A percentile compares a stretch with the other conserved stretches of the same genome.
phyloP scores from a whole-genome alignment of 2,888 invertebrate species.

The Drosophila meridionalis region DNA sequence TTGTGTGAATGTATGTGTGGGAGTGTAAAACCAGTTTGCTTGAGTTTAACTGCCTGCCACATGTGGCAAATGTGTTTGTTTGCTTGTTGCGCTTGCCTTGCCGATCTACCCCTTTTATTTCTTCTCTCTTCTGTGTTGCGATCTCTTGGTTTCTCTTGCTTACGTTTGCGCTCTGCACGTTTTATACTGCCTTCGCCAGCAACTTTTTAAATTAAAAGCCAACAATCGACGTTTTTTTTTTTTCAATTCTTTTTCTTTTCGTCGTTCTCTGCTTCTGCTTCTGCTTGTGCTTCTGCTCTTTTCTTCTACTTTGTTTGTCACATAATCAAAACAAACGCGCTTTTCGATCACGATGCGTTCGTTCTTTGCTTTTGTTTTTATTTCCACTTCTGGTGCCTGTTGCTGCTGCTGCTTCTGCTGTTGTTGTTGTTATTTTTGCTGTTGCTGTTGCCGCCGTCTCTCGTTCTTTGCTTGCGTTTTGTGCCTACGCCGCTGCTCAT shows the following conservation, averaged over 20 bases:
- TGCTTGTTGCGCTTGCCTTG: slow-evolving; percentile 46
- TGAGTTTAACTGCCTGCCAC: slow-evolving; percentile 56
- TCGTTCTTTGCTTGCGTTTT: slow-evolving; percentile 31
- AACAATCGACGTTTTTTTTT: slow-evolving; percentile 36
- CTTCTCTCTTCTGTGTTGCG: slow-evolving; percentile 9
- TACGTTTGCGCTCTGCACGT: slow-evolving; percentile 32
- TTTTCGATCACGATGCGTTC: slow-evolving; percentile 63
- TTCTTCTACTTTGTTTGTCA: slow-evolving; percentile 53
- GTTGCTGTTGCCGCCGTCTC: not conserved
- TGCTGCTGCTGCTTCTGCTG: slow-evolving; percentile 22
- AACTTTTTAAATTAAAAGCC: slow-evolving; percentile 70
- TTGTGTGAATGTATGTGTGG: slow-evolving; percentile 56
- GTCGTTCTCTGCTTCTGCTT: slow-evolving; percentile 23
- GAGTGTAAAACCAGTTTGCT: slow-evolving; percentile 74
- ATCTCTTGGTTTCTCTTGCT: slow-evolving; percentile 27
- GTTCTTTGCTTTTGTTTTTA: slow-evolving; percentile 56
- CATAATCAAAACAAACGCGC: slow-evolving; percentile 78
- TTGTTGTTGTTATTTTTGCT: slow-evolving; percentile 9
- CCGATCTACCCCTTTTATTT: slow-evolving; percentile 27
- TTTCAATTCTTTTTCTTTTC: slow-evolving; percentile 22
- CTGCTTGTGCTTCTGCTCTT: slow-evolving; percentile 13
- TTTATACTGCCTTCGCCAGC: slow-evolving; percentile 56
- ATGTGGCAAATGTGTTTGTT: slow-evolving; percentile 44
- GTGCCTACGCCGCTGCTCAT: slow-evolving; percentile 46
- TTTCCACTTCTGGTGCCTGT: slow-evolving; percentile 51